Base-by-base conservation (phyloP, 2,888 invertebrate genomes). In the Ornithoptera alexandrae region DNA sequence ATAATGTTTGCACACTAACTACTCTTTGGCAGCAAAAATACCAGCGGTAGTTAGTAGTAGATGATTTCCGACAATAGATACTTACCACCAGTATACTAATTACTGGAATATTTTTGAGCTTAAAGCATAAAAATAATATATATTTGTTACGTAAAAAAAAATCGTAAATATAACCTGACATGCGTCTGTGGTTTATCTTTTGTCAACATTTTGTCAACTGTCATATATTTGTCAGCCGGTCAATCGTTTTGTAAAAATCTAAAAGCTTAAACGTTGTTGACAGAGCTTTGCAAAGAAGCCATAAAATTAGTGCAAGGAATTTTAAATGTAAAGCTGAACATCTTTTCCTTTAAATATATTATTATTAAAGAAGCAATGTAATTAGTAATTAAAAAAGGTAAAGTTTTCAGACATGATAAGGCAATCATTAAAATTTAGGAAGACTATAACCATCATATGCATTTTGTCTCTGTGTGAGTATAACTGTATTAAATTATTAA, bases 341-440 rank as follows among this genome's bases (percentile, higher is more conserved):
- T 20, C 12, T 20, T 53, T 22, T 22, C 12, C 53, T 6, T 7
- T 30, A 53, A 24, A 53, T 62, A 22, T 12, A 22, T 71, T 71
- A 42, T 72, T 72, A 74, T 74, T 22, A 3, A 58, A 3, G 67
- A 70, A 81, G 85, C 81, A 86, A 90, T 89, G 89, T 86, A 78
- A 86, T 79, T 82, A 79, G 72, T 73, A 76, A 71, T 72, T 64
- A 58, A 67, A 39, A 72, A 65, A 20, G 42, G 72, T 70, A 78
- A 72, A 76, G 79, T 73, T 79, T 80, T 79, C 84, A 87, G 91
- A 87, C 80, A 92, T 92, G 92, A 87, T 89, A 89, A 90, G 86
- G 77, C 89, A 88, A 83, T 83, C 81, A 73, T 77, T 88, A 76
- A 91, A 89, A 84, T 87, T 86, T 76, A 87, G 90, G 79, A 91